Evolutionary conservation across 2,797 vertebrate species (phyloP).

Genomic region (Synanceia verrucosa): DNA sequence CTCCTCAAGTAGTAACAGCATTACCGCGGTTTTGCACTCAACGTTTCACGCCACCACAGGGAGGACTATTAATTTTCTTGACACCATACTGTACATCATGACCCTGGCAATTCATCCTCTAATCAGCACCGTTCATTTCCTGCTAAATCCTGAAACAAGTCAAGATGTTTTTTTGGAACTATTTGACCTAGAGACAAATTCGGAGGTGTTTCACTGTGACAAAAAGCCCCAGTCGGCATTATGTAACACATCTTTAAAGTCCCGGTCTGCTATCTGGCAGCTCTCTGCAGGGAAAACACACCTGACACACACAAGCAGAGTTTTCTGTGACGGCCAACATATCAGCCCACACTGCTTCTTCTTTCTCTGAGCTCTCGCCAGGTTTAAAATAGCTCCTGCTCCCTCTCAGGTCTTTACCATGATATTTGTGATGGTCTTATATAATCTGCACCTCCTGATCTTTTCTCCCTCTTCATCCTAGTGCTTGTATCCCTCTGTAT

Average conservation of each 20-base stretch:
- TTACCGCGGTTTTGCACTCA: too few species aligned
- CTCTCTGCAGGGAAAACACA: constrained; percentile 44
- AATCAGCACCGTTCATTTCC: neutral
- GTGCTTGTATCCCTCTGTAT: constrained; percentile 29
- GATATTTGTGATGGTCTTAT: constrained; percentile 67
- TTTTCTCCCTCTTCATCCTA: constrained; percentile 44
- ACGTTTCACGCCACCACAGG: neutral
- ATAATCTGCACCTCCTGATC: constrained; percentile 61
- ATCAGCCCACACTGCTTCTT: constrained; percentile 67
- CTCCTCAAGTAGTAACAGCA: too few species aligned
- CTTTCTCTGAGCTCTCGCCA: constrained; percentile 57
- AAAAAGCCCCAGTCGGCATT: constrained; percentile 46
- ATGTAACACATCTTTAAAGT: constrained; percentile 60
- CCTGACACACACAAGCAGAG: constrained; percentile 20
- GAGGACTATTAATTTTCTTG: too few species aligned
- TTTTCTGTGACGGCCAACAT: constrained; percentile 61
- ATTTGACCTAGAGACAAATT: constrained; percentile 23
- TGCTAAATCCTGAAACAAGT: neutral
- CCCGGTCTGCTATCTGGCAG: constrained; percentile 42
- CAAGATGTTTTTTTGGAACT: neutral
- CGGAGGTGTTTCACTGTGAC: constrained; percentile 10
- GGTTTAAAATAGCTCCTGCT: constrained; percentile 70
- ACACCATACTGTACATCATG: neutral
- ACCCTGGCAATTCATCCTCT: neutral
- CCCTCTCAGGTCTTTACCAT: constrained; percentile 63